Percentiles rank a stretch among this genome's conserved stretches.
Evolutionary conservation across 2,113 vertebrate species (phyloP).

Genomic region (Percopsis transmontana): DNA sequence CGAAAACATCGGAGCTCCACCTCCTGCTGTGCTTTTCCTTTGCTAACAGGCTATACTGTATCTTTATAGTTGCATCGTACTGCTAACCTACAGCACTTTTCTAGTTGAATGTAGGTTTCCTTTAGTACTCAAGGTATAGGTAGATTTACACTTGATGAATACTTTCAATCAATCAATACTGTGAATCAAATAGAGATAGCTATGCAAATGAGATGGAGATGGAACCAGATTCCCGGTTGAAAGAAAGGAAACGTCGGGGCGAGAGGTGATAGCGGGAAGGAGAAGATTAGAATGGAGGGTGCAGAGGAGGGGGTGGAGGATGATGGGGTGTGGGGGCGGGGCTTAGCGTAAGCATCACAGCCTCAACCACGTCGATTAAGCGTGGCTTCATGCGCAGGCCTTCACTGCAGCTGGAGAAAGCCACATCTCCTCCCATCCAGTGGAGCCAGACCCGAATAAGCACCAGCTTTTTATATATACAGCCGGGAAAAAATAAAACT

Average conservation of each 20-base stretch:
- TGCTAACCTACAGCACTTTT: no score
- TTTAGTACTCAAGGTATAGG: no score
- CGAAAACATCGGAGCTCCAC: constrained; percentile 27
- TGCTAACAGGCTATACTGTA: constrained; percentile 23
- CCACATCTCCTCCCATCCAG: constrained; percentile 73
- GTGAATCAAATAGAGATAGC: no score
- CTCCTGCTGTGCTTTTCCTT: constrained; percentile 32
- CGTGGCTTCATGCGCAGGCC: constrained; percentile 59
- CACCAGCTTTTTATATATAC: constrained; percentile 61
- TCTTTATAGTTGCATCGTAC: constrained; percentile 25
- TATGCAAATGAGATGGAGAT: no score
- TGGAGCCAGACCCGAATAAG: constrained; percentile 61
- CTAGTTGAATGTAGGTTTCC: no score
- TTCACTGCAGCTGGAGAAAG: constrained; percentile 71
- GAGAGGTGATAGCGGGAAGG: background rate
- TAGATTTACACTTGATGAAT: no score
- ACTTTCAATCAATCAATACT: no score
- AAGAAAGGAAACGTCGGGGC: constrained; percentile 1
- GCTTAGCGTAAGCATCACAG: constrained; percentile 55
- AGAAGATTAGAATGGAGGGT: background rate
- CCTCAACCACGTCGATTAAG: constrained; percentile 64
- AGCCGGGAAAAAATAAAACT: constrained; percentile 52
- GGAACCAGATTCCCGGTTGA: background rate
- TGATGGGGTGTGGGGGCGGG: constrained; percentile 10
- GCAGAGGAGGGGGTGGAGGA: background rate